Conservation (phyloP, 2,113 vertebrate species). For the Leptobrachium ailaonicum region DNA sequence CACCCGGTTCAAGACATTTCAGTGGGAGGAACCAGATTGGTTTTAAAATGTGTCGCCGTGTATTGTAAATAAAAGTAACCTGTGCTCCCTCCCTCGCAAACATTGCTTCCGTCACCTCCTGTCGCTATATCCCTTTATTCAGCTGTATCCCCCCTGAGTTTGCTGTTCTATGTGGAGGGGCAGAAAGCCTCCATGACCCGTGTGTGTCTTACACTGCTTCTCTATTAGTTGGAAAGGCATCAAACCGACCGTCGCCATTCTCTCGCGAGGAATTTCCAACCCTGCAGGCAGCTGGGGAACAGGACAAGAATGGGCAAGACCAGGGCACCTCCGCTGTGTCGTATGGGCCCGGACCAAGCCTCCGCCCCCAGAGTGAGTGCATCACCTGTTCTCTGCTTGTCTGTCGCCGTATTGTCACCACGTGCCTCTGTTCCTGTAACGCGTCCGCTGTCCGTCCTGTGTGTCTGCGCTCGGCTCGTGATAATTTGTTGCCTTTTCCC, state of each 20-base stretch:
- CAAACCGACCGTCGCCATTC: conserved; percentile 94
- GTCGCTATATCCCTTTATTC: too few species aligned
- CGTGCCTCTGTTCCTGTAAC: neutral
- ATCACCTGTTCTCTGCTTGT: neutral
- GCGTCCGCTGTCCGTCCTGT: neutral
- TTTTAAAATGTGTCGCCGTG: too few species aligned
- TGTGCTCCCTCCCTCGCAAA: too few species aligned
- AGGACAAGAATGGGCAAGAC: conserved; percentile 94
- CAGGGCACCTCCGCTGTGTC: conserved; percentile 92
- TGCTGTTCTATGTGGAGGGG: too few species aligned
- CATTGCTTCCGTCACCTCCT: too few species aligned
- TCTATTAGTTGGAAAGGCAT: conserved; percentile 88
- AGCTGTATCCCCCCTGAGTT: too few species aligned
- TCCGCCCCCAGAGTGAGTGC: conserved; percentile 87
- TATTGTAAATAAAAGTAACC: too few species aligned
- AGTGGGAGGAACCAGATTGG: too few species aligned
- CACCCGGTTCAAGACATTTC: too few species aligned
- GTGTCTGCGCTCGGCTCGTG: neutral
- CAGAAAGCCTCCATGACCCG: too few species aligned
- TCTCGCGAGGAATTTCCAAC: conserved; percentile 98
- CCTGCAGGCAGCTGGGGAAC: conserved; percentile 96
- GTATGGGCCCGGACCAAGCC: conserved; percentile 97
- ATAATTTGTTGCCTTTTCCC: neutral
- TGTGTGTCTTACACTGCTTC: too few species aligned
- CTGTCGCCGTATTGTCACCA: neutral